phyloP scores from a whole-genome alignment of 2,113 vertebrate genomes.

The Laticauda colubrina region DNA sequence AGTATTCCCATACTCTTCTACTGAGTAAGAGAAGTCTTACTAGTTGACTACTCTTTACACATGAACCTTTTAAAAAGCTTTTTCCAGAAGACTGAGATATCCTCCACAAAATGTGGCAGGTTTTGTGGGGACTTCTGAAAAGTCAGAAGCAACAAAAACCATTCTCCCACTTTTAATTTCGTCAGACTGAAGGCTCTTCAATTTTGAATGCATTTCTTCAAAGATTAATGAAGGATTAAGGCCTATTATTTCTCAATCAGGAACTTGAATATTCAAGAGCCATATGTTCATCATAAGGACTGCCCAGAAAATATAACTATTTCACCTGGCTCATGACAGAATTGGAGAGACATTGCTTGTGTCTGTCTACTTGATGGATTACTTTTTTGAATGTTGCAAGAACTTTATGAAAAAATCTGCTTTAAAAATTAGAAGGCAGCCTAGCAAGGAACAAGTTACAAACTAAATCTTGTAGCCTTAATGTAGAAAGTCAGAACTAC shows the following conservation, averaged over 20 bases:
- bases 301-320: not conserved
- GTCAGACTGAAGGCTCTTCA: not conserved
- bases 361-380: not conserved
- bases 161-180: not conserved
- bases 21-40: not conserved
- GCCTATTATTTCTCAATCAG: not conserved
- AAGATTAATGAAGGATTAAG: not conserved
- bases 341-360: not conserved
- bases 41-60: not conserved
- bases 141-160: not conserved
- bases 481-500: not conserved
- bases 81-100: not conserved
- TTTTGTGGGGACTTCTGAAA: not conserved
- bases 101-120: not conserved
- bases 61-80: not conserved
- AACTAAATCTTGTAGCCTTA: slow-evolving; percentile 18
- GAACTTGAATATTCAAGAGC: not conserved
- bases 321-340: not conserved
- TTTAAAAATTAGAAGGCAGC: slow-evolving; percentile 22
- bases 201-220: not conserved
- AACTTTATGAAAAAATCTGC: not conserved
- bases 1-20: not conserved
- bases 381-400: not conserved
- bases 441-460: not conserved
- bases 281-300: not conserved